Percentiles rank a stretch among this genome's conserved stretches.
Evolutionary conservation across 2,113 vertebrate species (phyloP).

Genomic region (Opisthocomus hoazin): DNA sequence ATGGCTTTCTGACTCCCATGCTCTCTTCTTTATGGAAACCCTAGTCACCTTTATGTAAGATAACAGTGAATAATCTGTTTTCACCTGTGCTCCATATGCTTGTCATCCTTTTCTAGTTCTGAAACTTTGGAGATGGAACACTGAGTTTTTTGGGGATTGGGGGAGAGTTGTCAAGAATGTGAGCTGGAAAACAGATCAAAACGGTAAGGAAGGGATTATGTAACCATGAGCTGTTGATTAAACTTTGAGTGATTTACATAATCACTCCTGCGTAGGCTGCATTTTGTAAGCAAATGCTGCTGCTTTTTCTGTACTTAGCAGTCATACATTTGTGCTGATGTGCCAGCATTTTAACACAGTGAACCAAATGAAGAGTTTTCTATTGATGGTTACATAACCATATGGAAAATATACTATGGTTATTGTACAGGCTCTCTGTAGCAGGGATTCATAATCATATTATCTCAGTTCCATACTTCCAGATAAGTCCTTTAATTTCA

Average conservation of each 20-base stretch:
- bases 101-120: neutral
- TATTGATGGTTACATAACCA: neutral
- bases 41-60: neutral
- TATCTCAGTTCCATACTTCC: neutral
- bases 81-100: neutral
- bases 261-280: neutral
- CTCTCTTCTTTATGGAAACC: neutral
- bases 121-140: neutral
- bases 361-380: neutral
- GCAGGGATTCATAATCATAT: neutral
- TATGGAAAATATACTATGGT: neutral
- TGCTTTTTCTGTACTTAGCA: neutral
- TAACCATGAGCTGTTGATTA: neutral
- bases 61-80: neutral
- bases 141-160: neutral
- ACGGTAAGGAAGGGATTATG: neutral
- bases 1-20: neutral
- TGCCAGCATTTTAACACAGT: neutral
- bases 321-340: neutral
- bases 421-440: neutral
- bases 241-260: neutral
- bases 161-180: neutral
- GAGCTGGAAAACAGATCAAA: neutral
- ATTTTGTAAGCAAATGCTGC: neutral
- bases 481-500: neutral